Conservation (phyloP, 2,113 vertebrate genomes). For the Oxyura jamaicensis region DNA sequence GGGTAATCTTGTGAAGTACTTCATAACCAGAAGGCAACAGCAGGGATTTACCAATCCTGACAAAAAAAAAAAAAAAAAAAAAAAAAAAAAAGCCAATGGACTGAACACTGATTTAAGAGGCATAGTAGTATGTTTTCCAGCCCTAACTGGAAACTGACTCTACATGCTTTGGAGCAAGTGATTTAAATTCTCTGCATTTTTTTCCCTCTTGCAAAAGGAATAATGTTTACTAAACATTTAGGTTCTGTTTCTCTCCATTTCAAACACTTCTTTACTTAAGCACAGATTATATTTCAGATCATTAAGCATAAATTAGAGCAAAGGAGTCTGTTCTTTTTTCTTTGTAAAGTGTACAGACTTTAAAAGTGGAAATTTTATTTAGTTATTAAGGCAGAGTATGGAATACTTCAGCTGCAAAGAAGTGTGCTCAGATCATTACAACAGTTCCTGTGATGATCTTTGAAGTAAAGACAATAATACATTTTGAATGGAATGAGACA, state of each 20-base stretch:
- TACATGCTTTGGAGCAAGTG: neutral
- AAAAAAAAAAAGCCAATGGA: neutral
- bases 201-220: neutral
- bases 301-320: neutral
- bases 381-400: neutral
- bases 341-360: neutral
- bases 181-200: neutral
- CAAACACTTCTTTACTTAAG: neutral
- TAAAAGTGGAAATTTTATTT: neutral
- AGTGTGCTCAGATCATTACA: neutral
- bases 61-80: neutral
- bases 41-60: neutral
- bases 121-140: neutral
- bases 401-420: neutral
- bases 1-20: neutral
- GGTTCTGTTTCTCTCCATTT: neutral
- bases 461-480: neutral
- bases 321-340: neutral
- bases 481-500: neutral
- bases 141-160: neutral
- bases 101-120: neutral
- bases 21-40: neutral
- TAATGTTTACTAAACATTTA: neutral
- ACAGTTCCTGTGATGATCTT: neutral
- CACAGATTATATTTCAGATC: neutral